Evolutionary conservation across 2,113 vertebrate species (phyloP).

Genomic region (Hymenochirus boettgeri): DNA sequence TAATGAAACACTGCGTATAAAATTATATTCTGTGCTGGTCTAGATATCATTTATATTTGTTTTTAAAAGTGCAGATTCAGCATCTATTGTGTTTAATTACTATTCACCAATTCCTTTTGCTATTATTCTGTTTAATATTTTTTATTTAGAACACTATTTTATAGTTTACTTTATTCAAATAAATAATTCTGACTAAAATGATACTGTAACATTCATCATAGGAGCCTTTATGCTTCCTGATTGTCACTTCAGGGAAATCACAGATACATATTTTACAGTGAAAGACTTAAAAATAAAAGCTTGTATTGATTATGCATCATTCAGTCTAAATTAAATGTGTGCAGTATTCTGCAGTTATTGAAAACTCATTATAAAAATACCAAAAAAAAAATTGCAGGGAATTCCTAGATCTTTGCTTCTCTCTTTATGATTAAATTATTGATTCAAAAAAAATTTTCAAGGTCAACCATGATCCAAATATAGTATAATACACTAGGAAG

Average conservation of each 20-base stretch:
- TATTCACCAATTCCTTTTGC: not conserved
- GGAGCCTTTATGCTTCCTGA: not conserved
- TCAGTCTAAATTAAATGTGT: not conserved
- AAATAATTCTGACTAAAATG: too few relatives aligned
- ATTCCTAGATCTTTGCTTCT: too few relatives aligned
- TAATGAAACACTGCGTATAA: slow-evolving; percentile 31
- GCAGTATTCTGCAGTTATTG: not conserved
- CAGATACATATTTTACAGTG: not conserved
- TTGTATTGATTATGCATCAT: not conserved
- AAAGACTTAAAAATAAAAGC: not conserved
- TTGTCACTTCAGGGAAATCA: slow-evolving; percentile 7
- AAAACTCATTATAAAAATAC: not conserved
- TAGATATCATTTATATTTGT: slow-evolving; percentile 32
- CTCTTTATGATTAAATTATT: too few relatives aligned
- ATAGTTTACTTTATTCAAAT: not conserved
- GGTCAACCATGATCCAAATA: too few relatives aligned
- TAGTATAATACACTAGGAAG: too few relatives aligned
- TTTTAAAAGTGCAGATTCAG: slow-evolving; percentile 17
- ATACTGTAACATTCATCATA: not conserved
- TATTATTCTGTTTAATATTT: not conserved
- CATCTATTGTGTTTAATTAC: not conserved
- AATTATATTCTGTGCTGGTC: slow-evolving; percentile 39
- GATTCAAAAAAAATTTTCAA: too few relatives aligned
- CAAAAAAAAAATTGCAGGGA: not conserved
- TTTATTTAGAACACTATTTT: not conserved